Base-by-base conservation (phyloP, 2,113 vertebrate species). In the Dicentrarchus labrax region DNA sequence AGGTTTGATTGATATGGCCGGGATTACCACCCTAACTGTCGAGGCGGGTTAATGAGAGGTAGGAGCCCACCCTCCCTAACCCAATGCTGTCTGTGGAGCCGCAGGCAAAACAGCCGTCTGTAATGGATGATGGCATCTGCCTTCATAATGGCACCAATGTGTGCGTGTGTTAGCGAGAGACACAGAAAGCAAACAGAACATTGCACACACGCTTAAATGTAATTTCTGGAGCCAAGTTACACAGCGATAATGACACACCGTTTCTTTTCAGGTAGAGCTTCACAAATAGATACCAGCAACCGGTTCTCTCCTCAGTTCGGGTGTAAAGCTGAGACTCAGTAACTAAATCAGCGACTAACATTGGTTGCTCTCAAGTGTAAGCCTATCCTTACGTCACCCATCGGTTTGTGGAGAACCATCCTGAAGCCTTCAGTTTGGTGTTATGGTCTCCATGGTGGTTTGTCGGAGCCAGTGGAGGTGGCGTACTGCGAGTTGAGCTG, bases 1-100 rank as follows among this genome's bases (percentile, higher is more conserved):
- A 83, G 53, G 6, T 47, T 57, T 80, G 82, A 90, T 83, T 83
- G 83, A 88, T 80, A 30, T 22, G 83, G 57, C 38, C 76, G 77
- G 45, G 70, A 82, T 86, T 78, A 79, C 45, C 70, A 60, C 51
- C 70, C 57, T 64, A 65, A 73, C 74, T 62, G 21, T 72, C 0
- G 7, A 64, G 53, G 64, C 54, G 79, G 57, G 73, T 74, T 65
- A 76, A 74, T 81, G 61, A 57, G 68, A 68, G 61, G 51, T 3
- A 74, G 24, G 22, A 62, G 39, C 65, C 53, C 54, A 30, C 54
- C 60, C 70, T 45, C 50, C 66, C 50, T 2, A 53, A 22, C 61
- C 17, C 9, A 2, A 64, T 10, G 38, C 51, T 60, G 11, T 39
- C 24, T 62, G 65, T 64, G 24, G 22, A 51, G 54, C 76, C 30